Evolutionary conservation across 1,140 invertebrate genomes (phyloP), one percentile per base, ranked within the genome.

Genomic region (Caenorhabditis inopinata): DNA sequence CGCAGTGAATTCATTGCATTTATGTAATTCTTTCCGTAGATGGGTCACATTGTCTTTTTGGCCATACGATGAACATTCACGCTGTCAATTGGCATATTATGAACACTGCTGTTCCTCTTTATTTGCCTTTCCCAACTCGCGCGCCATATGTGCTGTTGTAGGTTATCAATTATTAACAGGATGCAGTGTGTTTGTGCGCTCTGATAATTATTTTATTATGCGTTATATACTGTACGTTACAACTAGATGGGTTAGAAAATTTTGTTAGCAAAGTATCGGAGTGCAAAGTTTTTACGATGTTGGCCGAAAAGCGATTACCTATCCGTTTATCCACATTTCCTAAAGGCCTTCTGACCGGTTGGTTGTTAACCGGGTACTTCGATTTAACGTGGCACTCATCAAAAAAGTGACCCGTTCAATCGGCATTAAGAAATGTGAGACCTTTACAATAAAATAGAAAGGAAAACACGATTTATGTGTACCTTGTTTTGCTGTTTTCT

Each of bases 101-200:
- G 58, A 68, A 32, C 58, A 9, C n/a, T 29, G 16, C 27, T 38
- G 32, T 68, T 38, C 58, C 29, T 42, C 25, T 27, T 42, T 62
- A 29, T 68, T 68, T 68, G 58, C 58, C 32, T 68, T 68, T 38
- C 53, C 58, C 58, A 48, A 48, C 51, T 32, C 51, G 29, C 58
- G 58, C 58, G 58, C 58, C 58, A 68, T 68, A 68, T 68, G 58
- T 5, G 32, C 32, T 68, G 58, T 68, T 29, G 35, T 68, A 68
- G 58, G 58, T 68, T 68, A 68, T 68, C 58, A 68, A 68, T 68
- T 68, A 68, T 68, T 68, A 68, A 68, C 32, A 68, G 58, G 32
- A 32, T 68, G 58, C 58, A 38, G 27, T 68, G 32, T 38, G 58
- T n/a, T n/a, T n/a, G n/a, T n/a, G n/a, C 38, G 58, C 32, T 18